phyloP scores from a whole-genome alignment of 92 coral and sea anemone genomes.

The Metridium senile region DNA sequence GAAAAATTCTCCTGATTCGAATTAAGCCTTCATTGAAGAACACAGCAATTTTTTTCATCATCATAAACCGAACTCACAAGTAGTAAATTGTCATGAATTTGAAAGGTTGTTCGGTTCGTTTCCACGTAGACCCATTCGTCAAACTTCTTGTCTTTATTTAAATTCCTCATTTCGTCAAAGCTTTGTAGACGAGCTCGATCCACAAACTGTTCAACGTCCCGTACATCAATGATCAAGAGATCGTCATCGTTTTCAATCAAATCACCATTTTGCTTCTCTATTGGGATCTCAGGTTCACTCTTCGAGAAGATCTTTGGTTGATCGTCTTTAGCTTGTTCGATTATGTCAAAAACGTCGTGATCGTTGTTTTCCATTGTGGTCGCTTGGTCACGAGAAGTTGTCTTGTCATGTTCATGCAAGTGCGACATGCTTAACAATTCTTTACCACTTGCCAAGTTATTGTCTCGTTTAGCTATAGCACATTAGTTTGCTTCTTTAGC shows the following conservation, averaged over 20 bases:
- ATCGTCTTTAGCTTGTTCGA: constrained; percentile 1
- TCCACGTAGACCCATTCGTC: constrained; percentile 88
- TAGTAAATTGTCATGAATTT: constrained; percentile 69
- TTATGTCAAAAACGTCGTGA: background rate
- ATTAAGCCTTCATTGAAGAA: constrained; percentile 65
- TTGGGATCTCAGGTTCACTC: background rate
- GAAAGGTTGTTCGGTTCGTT: constrained; percentile 59
- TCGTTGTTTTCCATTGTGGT: background rate
- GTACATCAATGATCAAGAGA: constrained; percentile 9
- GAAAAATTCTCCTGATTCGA: no score
- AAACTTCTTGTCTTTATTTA: constrained; percentile 49
- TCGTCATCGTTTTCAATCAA: constrained; percentile 17
- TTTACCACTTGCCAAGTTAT: background rate
- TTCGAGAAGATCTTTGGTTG: background rate
- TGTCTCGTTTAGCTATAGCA: background rate
- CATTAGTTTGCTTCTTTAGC: no score
- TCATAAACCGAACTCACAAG: constrained; percentile 77
- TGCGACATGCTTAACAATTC: background rate
- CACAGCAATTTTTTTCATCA: constrained; percentile 60
- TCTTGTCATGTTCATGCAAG: background rate
- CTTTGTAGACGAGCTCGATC: background rate
- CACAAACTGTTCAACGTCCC: constrained; percentile 26
- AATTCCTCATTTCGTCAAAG: constrained; percentile 13
- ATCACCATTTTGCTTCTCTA: background rate
- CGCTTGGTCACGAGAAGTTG: background rate